Evolutionary conservation across 2,888 invertebrate species (phyloP), one percentile per base, ranked within the genome.

Genomic region (Petrolisthes cinctipes): DNA sequence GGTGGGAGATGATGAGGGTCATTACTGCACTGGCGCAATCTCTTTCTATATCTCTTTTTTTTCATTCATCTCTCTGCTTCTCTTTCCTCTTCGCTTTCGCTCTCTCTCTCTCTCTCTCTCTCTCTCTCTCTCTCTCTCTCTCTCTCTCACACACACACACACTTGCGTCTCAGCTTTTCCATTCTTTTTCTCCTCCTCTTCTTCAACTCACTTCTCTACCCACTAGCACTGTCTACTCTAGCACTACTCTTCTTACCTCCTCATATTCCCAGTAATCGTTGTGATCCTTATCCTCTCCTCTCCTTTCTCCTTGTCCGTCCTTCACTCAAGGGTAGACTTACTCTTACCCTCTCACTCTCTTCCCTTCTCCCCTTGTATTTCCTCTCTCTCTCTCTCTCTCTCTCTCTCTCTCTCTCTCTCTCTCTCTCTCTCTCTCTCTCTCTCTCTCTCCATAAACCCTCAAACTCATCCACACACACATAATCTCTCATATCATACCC

Each of bases 51-150:
- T 6, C 37, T 37, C 2, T 37, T 37, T 37, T 37, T 37, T 37
- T 37, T 2, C 37, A 37, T 37, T 37, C 37, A 37, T 11, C 53
- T 79, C 17, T 17, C 54, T 4, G 6, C 53, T 53, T 17, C 5
- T 54, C 79, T 14, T 14, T 37, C 37, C 76, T 7, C 37, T 0
- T 51, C 5, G 20, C 7, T 51, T 37, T 51, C 37, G 0, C 79
- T 79, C 79, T 79, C 56, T 66, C 14, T 82, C 37, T 56, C 66
- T 57, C 61, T 66, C 66, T 82, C 57, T 66, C 37, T 20, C 23
- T 81, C n/a, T 7, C 57, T 61, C 11, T 23, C 37, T 66, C n/a
- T 68, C 37, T 37, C 37, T 37, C 37, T 37, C 37, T 37, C 37
- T 37, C 37, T 37, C 37, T 37, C 37, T 37, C 37, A 37, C 37